A percentile compares a stretch with the other conserved stretches of the same genome.
These are phyloP conservation scores for Drosophila yooni DNA, from an alignment of 2,888 invertebrate species.

Conservation along the genomic window DNA sequence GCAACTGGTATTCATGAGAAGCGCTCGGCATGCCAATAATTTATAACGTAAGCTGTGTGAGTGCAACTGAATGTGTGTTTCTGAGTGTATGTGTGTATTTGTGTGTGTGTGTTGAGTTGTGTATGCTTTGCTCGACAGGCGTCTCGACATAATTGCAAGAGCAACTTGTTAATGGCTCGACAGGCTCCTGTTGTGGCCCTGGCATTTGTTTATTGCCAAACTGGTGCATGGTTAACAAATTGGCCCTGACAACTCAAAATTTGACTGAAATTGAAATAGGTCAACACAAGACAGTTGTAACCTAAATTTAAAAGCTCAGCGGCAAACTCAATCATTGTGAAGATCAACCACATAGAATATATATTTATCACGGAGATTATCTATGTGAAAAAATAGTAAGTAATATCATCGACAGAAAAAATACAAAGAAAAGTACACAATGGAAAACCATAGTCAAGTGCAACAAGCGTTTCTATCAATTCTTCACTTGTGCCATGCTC, in stretches of 20 bases:
- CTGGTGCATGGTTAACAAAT: constrained; percentile 48
- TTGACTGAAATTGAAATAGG: constrained; percentile 37
- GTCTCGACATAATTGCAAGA: too few relatives aligned
- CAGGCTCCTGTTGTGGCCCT: constrained; percentile 31
- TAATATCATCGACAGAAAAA: background rate
- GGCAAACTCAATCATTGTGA: background rate
- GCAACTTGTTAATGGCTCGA: constrained; percentile 62
- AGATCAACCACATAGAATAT: background rate
- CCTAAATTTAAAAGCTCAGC: background rate
- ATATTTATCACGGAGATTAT: background rate
- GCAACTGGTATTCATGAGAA: constrained; percentile 54
- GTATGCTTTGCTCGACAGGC: constrained; percentile 50
- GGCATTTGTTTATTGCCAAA: constrained; percentile 46
- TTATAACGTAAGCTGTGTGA: constrained; percentile 40
- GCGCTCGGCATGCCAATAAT: constrained; percentile 57
- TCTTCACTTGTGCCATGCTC: constrained; percentile 32
- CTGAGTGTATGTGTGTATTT: background rate
- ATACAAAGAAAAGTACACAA: constrained; percentile 2
- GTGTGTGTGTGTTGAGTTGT: constrained; percentile 30
- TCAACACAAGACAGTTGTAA: background rate
- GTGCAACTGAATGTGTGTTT: constrained; percentile 10
- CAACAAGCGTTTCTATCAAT: constrained; percentile 72
- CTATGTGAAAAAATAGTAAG: background rate
- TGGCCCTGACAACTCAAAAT: constrained; percentile 28
- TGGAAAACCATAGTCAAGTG: constrained; percentile 33